A percentile compares a stretch with the other conserved stretches of the same genome.
Evolutionary conservation across 2,113 vertebrate species (phyloP).

Genomic region (Myotis davidii): DNA sequence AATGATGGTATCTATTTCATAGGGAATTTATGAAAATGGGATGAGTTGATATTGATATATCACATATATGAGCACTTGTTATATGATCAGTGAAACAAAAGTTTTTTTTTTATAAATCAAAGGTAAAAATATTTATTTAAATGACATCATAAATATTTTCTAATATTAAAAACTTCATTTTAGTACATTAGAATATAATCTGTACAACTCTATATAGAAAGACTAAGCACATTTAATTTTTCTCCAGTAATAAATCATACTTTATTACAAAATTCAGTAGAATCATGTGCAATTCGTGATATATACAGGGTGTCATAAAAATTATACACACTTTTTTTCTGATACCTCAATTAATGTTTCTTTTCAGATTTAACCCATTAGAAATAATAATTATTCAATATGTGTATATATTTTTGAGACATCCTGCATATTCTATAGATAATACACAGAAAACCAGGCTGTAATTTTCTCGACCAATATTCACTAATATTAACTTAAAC

Average conservation of each 20-base stretch:
- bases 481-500: no score
- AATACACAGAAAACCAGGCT: no score
- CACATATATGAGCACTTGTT: not conserved
- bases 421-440: no score
- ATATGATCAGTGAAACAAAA: not conserved
- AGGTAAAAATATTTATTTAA: not conserved
- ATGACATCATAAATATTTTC: not conserved
- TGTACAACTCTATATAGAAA: not conserved
- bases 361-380: no score
- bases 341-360: no score
- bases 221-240: not conserved
- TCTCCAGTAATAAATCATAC: not conserved
- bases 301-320: no score
- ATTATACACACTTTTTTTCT: no score
- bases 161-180: not conserved
- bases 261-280: not conserved
- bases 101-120: not conserved
- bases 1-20: not conserved
- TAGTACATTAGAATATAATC: not conserved
- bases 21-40: not conserved
- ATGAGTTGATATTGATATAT: not conserved
- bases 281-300: not conserved
- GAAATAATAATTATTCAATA: no score
- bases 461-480: no score
- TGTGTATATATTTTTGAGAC: no score